Evolutionary conservation across 2,797 vertebrate genomes (phyloP).

Genomic region (Siniperca undulata): DNA sequence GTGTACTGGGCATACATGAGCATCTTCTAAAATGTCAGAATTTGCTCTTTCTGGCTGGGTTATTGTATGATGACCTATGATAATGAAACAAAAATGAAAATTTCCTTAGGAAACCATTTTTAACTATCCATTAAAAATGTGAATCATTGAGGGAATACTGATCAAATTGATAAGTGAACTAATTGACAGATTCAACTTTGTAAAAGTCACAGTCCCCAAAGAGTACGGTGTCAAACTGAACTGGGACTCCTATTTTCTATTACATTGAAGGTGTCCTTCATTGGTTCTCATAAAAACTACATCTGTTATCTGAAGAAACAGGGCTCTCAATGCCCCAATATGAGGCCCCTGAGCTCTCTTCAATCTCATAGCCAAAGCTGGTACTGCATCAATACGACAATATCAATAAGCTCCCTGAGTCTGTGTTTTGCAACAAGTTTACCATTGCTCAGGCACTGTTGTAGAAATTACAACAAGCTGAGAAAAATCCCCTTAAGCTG

Average conservation of each 20-base stretch:
- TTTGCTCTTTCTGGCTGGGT: neutral
- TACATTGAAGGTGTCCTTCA: neutral
- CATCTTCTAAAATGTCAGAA: neutral
- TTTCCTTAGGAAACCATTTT: neutral
- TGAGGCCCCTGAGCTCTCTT: slow-evolving; percentile 6
- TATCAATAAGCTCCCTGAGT: slow-evolving; percentile 8
- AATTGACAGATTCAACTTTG: neutral
- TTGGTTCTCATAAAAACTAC: neutral
- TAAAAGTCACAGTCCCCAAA: neutral
- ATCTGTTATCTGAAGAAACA: neutral
- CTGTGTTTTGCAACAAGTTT: neutral
- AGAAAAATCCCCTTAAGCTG: neutral
- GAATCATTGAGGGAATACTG: neutral
- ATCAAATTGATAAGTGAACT: neutral
- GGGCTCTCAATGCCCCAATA: neutral
- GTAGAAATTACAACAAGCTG: neutral
- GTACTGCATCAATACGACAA: slow-evolving; percentile 16
- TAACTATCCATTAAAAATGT: neutral
- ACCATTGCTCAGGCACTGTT: neutral
- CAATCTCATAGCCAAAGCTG: slow-evolving; percentile 36
- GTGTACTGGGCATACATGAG: neutral
- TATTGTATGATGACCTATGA: neutral
- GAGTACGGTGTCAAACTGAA: neutral
- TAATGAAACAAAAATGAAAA: neutral
- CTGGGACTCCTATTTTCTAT: neutral